Base-by-base conservation (phyloP, 2,797 vertebrate genomes). In the Prionace glauca region DNA sequence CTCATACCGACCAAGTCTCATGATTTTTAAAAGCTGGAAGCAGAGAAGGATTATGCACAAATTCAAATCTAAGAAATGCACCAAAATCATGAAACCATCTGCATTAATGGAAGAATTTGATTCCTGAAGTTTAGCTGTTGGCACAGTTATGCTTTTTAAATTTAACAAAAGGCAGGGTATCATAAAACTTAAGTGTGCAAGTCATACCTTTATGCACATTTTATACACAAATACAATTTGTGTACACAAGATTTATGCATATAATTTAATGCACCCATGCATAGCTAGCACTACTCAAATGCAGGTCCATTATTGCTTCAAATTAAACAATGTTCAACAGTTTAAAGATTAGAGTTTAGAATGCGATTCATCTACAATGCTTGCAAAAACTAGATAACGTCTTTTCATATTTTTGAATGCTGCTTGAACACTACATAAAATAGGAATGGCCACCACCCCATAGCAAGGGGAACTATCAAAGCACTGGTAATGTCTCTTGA, bases 331-430 rank as follows among this genome's bases (percentile, higher is more conserved):
- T 45, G 45, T 71, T 94, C 69, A 74, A 72, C 56, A 45, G 41
- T 72, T 95, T 94, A 22, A 41, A 74, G 93, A 32, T 77, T 29
- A 90, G 87, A 74, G 45, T 94, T 94, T 74, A 50, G 71, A 74
- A 74, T 26, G 12, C 50, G 50, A 71, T 74, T 22, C 50, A 74
- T 45, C 36, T 10, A 24, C 20, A 62, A 14, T 88, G 65, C 62
- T 69, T 56, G 50, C 86, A 87, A 87, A 87, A 1, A 56, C 0
- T 87, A 87, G 41, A 14, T 77, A n/a, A 77, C 32, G n/a, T 12
- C 74, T 77, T 81, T 1, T n/a, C 79, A 20, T 45, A 20, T 84
- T 9, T 84, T 92, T 67, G 8, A 92, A 67, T 41, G 62, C 90
- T 67, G 32, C 10, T 41, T 18, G 67, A 67, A 9, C 11, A 41